A percentile compares a stretch with the other conserved stretches of the same genome.
Conservation (phyloP, 2,888 invertebrate genomes). For the Hoplodrina ambigua region DNA sequence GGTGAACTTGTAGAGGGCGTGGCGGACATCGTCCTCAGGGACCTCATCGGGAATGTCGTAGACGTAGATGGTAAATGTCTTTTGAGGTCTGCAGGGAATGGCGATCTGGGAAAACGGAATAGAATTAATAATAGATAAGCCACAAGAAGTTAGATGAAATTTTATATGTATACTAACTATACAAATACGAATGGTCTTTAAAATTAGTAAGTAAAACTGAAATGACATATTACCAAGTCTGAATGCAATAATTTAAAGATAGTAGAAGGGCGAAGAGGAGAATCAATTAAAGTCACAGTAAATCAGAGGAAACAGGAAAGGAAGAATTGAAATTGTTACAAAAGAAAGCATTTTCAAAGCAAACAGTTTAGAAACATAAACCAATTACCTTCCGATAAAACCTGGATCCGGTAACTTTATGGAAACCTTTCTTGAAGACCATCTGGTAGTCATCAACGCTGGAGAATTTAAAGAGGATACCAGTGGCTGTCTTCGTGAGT, state of each 20-base stretch:
- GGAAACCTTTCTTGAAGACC: conserved; percentile 96
- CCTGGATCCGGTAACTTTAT: conserved; percentile 95
- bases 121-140: not conserved
- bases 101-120: conserved; percentile 89
- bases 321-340: conserved; percentile 35
- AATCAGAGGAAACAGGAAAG: conserved; percentile 30
- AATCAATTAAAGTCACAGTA: conserved; percentile 9
- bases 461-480: conserved; percentile 96
- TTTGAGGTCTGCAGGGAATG: conserved; percentile 96
- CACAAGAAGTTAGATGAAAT: too few species aligned
- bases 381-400: conserved; percentile 95
- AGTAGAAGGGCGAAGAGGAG: conserved; percentile 76
- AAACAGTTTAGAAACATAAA: conserved; percentile 52
- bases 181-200: not conserved
- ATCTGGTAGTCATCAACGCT: conserved; percentile 96
- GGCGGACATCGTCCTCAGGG: conserved; percentile 95
- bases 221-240: not conserved
- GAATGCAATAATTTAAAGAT: not conserved
- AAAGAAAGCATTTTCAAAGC: conserved; percentile 46
- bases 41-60: conserved; percentile 96
- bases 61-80: conserved; percentile 96
- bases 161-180: too few species aligned
- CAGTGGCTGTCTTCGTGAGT: conserved; percentile 96
- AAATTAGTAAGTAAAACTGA: not conserved
- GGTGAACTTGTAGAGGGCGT: conserved; percentile 94